These are phyloP conservation scores for Amaurobius ferox DNA, from an alignment of 2,888 invertebrate genomes.

Conservation along the genomic window DNA sequence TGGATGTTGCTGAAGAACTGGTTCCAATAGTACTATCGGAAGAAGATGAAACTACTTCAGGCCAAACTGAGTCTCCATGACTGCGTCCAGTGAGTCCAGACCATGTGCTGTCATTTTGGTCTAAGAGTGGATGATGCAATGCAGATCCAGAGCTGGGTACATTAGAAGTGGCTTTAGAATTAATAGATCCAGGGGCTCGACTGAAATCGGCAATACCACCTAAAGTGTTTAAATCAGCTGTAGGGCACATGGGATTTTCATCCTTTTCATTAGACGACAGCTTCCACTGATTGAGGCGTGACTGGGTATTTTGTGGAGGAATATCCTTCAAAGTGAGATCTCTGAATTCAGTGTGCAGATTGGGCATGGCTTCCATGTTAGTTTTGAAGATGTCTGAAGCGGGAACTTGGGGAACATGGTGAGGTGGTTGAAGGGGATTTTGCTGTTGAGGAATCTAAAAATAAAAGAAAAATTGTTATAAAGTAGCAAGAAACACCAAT, in stretches of 20 bases:
- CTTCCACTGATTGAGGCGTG: slow-evolving; percentile 83
- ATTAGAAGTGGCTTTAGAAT: slow-evolving; percentile 26
- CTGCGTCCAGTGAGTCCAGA: slow-evolving; percentile 35
- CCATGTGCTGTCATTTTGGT: slow-evolving; percentile 50
- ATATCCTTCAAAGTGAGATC: slow-evolving; percentile 85
- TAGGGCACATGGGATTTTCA: slow-evolving; percentile 80
- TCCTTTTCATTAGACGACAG: slow-evolving; percentile 81
- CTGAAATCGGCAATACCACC: slow-evolving; percentile 83
- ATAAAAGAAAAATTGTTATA: too few relatives aligned
- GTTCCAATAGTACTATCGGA: background rate
- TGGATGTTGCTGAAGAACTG: background rate
- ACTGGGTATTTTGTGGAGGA: slow-evolving; percentile 46
- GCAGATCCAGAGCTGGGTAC: slow-evolving; percentile 23
- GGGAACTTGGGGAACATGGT: slow-evolving; percentile 14
- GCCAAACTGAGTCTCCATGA: slow-evolving; percentile 40
- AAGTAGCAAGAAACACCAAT: too few relatives aligned
- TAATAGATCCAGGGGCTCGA: slow-evolving; percentile 85
- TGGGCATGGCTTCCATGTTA: slow-evolving; percentile 47
- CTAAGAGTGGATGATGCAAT: slow-evolving; percentile 28
- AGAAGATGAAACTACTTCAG: slow-evolving; percentile 7
- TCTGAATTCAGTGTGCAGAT: slow-evolving; percentile 86
- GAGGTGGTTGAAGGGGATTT: slow-evolving; percentile 24
- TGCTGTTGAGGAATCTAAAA: slow-evolving; percentile 32
- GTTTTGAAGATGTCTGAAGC: slow-evolving; percentile 66
- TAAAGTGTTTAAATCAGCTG: background rate